Evolutionary conservation across 2,888 invertebrate genomes (phyloP), one percentile per base, ranked within the genome.

Genomic region (Agrochola macilenta): DNA sequence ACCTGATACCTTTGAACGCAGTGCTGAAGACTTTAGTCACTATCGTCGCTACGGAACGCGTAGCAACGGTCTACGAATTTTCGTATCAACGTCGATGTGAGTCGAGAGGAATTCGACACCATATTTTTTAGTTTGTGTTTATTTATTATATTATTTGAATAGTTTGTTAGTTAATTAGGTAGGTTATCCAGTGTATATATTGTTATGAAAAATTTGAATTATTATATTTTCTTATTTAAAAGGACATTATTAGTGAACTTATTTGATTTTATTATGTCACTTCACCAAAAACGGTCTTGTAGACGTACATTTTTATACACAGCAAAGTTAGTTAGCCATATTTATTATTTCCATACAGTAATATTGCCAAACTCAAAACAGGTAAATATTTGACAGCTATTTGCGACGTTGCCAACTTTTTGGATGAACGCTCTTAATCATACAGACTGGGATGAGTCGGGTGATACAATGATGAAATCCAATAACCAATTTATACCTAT

Each of bases 1-100:
- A 1, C 76, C 61, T 81, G 23, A 26, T 81, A 70, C 5, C 4
- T 70, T 68, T 61, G 11, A 80, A 23, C 39, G 57, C 12, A 49
- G n/a, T 66, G 39, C 76, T 69, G 66, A 66, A 76, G 69, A 61
- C 23, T 80, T 69, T 61, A 12, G 46, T 23, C 26, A 69, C 26
- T 69, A 46, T 70, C 5, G 60, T 61, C 20, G 69, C 81, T 80
- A 69, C 64, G 64, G 64, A 81, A 70, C 30, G 12, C 57, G 65
- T 58, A 43, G 58, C 80, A 57, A 26, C 30, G 43, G 76, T 46
- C 68, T 66, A 65, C 54, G 76, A 54, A 0, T 61, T 60, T 54
- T 77, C 76, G 68, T 68, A 77, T 68, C 54, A 23, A 46, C 65
- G 26, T 12, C 12, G 17, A 46, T 1, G 52, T 23, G 23, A 11